Percentiles rank a stretch among this genome's conserved stretches.
Conservation (phyloP, 2,888 invertebrate species). For the Euplagia quadripunctaria region DNA sequence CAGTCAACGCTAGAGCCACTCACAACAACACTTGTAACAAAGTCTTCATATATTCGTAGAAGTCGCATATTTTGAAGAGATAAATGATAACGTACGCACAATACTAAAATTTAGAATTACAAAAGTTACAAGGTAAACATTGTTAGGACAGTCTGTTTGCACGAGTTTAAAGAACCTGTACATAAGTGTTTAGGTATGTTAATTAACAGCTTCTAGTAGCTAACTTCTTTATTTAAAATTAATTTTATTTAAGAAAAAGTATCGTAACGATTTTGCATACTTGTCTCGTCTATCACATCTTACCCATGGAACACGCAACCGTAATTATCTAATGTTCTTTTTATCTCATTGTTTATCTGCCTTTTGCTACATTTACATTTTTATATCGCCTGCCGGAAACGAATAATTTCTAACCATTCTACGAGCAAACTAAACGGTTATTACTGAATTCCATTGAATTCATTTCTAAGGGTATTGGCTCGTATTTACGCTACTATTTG, state of each 20-base stretch:
- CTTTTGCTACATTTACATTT: neutral
- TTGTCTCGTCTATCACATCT: neutral
- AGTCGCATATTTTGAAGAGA: neutral
- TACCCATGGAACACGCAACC: neutral
- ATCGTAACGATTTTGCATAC: neutral
- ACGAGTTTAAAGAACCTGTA: neutral
- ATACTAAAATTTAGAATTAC: neutral
- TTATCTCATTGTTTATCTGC: neutral
- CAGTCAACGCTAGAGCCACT: neutral
- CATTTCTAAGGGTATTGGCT: no score
- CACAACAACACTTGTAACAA: neutral
- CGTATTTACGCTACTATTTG: no score
- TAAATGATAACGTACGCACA: neutral
- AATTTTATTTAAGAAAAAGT: neutral
- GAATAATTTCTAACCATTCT: neutral
- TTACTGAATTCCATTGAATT: no score
- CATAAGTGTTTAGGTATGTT: neutral
- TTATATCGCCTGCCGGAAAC: neutral
- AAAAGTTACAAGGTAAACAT: neutral
- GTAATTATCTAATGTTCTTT: neutral
- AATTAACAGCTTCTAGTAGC: neutral
- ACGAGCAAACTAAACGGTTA: neutral
- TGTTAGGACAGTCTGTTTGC: neutral
- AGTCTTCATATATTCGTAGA: neutral
- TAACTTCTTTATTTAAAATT: neutral